Evolutionary conservation across 2,113 vertebrate species (phyloP).

Genomic region (Brachyhypopomus gauderio): DNA sequence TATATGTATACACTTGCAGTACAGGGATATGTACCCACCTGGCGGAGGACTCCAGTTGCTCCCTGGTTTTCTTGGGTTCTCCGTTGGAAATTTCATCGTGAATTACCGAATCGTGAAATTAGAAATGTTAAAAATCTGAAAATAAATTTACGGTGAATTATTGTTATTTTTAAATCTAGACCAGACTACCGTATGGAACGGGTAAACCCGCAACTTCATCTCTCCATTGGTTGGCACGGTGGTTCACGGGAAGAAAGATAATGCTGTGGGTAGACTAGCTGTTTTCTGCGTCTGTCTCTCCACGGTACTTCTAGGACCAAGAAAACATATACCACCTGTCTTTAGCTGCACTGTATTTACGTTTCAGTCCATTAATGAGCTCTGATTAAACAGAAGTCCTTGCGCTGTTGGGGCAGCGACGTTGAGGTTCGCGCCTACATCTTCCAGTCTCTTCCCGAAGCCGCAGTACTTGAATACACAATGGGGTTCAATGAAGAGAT

Average conservation of each 20-base stretch:
- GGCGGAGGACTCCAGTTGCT: conserved; percentile 86
- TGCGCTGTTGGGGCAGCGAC: conserved; percentile 20
- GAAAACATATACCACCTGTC: too few relatives aligned
- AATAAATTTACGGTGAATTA: too few relatives aligned
- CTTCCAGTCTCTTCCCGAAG: conserved; percentile 39
- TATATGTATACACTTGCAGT: too few relatives aligned
- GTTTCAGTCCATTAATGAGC: conserved; percentile 37
- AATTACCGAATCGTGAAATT: conserved; percentile 45
- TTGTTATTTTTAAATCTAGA: neutral
- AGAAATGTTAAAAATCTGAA: too few relatives aligned
- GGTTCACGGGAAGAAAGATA: too few relatives aligned
- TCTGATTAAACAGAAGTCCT: conserved; percentile 10
- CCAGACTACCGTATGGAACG: too few relatives aligned
- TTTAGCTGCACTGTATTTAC: too few relatives aligned
- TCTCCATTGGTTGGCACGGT: too few relatives aligned
- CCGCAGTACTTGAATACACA: conserved; percentile 27
- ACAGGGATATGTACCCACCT: conserved; percentile 77
- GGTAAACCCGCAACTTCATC: too few relatives aligned
- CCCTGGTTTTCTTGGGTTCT: conserved; percentile 94
- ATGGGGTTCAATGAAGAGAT: neutral
- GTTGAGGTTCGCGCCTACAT: conserved; percentile 47
- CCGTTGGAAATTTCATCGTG: conserved; percentile 98
- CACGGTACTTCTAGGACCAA: too few relatives aligned
- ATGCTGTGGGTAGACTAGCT: too few relatives aligned
- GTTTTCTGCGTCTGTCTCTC: too few relatives aligned